Evolutionary conservation across 2,797 vertebrate genomes (phyloP).

Genomic region (Danio albolineatus): DNA sequence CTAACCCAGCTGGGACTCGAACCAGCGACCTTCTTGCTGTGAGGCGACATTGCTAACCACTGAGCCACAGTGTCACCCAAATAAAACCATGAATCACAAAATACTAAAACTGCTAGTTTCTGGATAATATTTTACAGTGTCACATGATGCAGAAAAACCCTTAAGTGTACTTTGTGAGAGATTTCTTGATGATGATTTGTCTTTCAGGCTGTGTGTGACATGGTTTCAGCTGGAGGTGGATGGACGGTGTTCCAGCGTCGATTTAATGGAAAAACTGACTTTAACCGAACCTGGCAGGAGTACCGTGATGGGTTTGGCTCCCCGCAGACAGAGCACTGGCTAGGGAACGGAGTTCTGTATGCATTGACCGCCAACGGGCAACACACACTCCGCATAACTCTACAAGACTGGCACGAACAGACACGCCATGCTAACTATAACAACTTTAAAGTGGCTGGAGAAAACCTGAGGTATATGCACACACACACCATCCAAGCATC

Average conservation of each 20-base stretch:
- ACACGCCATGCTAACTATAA: conserved; percentile 79
- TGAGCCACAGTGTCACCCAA: too few relatives aligned
- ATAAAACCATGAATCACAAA: too few relatives aligned
- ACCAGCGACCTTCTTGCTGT: too few relatives aligned
- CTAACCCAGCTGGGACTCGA: too few relatives aligned
- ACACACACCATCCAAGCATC: too few relatives aligned
- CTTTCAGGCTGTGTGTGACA: conserved; percentile 83
- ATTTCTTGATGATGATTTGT: not conserved
- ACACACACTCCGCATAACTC: conserved; percentile 78
- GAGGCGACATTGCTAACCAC: too few relatives aligned
- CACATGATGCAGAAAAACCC: too few relatives aligned
- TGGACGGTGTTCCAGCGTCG: conserved; percentile 85
- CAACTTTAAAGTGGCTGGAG: conserved; percentile 82
- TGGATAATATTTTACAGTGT: too few relatives aligned
- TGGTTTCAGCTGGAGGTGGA: conserved; percentile 82
- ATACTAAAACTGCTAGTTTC: too few relatives aligned
- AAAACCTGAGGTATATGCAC: conserved; percentile 76
- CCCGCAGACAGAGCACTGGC: conserved; percentile 81
- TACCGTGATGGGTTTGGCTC: conserved; percentile 83
- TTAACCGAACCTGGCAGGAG: conserved; percentile 85
- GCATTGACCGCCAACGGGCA: conserved; percentile 76
- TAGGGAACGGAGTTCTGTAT: conserved; percentile 79
- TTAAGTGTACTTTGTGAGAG: too few relatives aligned
- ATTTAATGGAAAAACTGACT: conserved; percentile 79
- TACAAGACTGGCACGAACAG: conserved; percentile 85